These are phyloP conservation scores for Halichoeres trimaculatus DNA, from an alignment of 2,113 vertebrate genomes.

Conservation along the genomic window DNA sequence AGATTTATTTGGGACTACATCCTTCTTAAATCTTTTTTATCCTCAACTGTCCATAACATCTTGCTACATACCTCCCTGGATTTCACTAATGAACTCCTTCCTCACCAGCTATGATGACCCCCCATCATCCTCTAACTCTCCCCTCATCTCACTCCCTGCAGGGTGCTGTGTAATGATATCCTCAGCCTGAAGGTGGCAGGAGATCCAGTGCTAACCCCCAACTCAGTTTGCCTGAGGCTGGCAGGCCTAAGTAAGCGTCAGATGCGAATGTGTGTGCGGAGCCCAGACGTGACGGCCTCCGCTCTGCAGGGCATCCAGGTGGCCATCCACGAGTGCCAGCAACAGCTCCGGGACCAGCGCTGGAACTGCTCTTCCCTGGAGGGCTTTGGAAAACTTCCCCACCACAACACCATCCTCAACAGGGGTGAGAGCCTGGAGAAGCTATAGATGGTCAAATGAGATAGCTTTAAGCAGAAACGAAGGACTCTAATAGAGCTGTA, in stretches of 20 bases:
- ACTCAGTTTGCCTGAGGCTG: slow-evolving; percentile 89
- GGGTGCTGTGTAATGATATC: slow-evolving; percentile 90
- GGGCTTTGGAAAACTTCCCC: slow-evolving; percentile 87
- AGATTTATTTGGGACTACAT: not conserved
- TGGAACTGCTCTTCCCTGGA: slow-evolving; percentile 94
- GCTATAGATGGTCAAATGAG: not conserved
- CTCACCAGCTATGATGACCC: slow-evolving; percentile 44
- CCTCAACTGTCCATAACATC: slow-evolving; percentile 4
- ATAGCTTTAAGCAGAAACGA: not conserved
- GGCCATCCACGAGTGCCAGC: slow-evolving; percentile 92
- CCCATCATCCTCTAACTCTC: slow-evolving; percentile 10
- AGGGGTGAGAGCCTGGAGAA: slow-evolving; percentile 83
- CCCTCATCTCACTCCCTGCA: slow-evolving; percentile 59
- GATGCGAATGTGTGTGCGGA: slow-evolving; percentile 89
- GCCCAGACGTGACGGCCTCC: slow-evolving; percentile 91
- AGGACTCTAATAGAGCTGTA: not conserved
- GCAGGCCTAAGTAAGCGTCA: slow-evolving; percentile 91
- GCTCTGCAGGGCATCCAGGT: slow-evolving; percentile 94
- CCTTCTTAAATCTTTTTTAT: slow-evolving; percentile 15
- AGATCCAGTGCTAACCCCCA: slow-evolving; percentile 90
- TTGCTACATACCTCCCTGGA: slow-evolving; percentile 36
- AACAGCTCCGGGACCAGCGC: slow-evolving; percentile 91
- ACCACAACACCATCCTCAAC: slow-evolving; percentile 89
- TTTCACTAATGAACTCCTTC: slow-evolving; percentile 61
- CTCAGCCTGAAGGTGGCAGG: slow-evolving; percentile 91